Percentiles rank a stretch among this genome's conserved stretches.
These are phyloP conservation scores for Orycteropus afer DNA, from an alignment of 2,113 vertebrate genomes.

Conservation along the genomic window DNA sequence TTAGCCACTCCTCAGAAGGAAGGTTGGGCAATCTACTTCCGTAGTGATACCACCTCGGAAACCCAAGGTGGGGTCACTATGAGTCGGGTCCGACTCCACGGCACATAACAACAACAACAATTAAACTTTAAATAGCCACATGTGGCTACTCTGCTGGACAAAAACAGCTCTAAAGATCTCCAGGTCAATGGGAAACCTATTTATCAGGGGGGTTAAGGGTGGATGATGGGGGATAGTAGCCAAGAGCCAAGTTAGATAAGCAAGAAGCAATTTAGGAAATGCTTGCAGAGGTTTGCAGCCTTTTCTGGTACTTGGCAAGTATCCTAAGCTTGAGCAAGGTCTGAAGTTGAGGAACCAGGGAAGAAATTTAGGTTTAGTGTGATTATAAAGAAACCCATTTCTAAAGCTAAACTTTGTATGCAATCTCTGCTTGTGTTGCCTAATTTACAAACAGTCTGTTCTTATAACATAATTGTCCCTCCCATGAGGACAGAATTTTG, in stretches of 20 bases:
- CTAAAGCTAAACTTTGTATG: neutral
- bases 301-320: neutral
- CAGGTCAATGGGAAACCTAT: neutral
- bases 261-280: neutral
- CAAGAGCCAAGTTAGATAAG: neutral
- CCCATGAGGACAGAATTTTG: neutral
- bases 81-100: too few species aligned
- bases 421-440: neutral
- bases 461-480: slow-evolving; percentile 4
- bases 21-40: too few species aligned
- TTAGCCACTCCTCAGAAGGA: too few species aligned
- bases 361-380: neutral
- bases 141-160: neutral
- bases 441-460: slow-evolving; percentile 46
- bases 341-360: neutral
- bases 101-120: too few species aligned
- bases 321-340: neutral
- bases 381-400: neutral
- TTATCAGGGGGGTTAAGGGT: too few species aligned
- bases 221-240: neutral
- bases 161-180: neutral
- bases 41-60: too few species aligned
- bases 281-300: neutral
- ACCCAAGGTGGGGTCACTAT: too few species aligned
- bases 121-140: too few species aligned